Evolutionary conservation across 1,140 invertebrate genomes (phyloP).

Genomic region (Magallana ariakensis): DNA sequence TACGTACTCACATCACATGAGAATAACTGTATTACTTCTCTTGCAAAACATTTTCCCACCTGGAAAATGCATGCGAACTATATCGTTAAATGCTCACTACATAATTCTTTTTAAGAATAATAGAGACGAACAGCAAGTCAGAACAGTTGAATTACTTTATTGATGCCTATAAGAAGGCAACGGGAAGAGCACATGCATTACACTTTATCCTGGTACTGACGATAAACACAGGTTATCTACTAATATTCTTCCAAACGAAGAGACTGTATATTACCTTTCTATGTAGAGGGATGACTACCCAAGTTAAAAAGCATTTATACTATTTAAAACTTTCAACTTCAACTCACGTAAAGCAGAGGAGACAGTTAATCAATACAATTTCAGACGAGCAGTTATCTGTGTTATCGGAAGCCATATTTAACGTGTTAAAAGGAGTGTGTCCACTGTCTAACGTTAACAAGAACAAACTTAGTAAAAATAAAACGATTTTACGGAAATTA

Average conservation of each 20-base stretch:
- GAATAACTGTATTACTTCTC: slow-evolving; percentile 43
- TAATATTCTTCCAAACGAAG: not conserved
- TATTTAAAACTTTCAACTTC: not conserved
- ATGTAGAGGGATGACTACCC: slow-evolving; percentile 10
- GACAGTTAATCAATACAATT: not conserved
- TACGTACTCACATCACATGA: slow-evolving; percentile 37
- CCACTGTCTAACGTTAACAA: not conserved
- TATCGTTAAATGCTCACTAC: slow-evolving; percentile 38
- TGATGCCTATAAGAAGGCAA: slow-evolving; percentile 21
- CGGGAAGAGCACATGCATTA: not conserved
- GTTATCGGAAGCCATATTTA: not conserved
- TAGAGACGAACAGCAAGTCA: slow-evolving; percentile 42
- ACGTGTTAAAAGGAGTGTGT: too few relatives aligned
- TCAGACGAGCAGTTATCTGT: not conserved
- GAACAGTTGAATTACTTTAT: slow-evolving; percentile 9
- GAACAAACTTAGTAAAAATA: not conserved
- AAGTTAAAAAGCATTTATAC: not conserved
- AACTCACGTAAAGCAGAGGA: not conserved
- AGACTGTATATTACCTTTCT: not conserved
- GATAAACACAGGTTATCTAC: not conserved
- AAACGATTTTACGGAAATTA: not conserved
- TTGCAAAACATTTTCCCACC: slow-evolving; percentile 50
- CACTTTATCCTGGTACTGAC: not conserved
- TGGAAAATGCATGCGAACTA: slow-evolving; percentile 37
- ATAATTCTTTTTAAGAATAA: slow-evolving; percentile 40